These are phyloP conservation scores for Rhinichthys osculus DNA, from an alignment of 2,797 vertebrate species.

Conservation along the genomic window DNA sequence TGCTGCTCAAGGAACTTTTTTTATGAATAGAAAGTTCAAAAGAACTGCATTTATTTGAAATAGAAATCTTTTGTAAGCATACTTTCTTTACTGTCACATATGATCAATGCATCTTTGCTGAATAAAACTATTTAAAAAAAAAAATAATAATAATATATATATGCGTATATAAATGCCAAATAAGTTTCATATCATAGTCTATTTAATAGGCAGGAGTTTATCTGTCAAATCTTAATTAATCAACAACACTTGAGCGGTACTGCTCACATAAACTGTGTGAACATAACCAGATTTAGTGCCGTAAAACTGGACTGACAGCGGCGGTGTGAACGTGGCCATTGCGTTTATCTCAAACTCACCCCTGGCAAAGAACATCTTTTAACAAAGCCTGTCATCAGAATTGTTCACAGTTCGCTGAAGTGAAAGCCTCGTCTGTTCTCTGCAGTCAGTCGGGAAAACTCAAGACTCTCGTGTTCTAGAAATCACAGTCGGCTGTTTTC, in stretches of 20 bases:
- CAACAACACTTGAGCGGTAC: background rate
- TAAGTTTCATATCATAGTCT: background rate
- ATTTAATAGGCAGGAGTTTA: background rate
- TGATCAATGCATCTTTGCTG: background rate
- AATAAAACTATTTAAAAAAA: background rate
- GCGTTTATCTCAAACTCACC: background rate
- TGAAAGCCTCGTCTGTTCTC: slow-evolving; percentile 42
- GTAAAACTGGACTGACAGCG: background rate
- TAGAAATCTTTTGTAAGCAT: background rate
- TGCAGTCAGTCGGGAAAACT: slow-evolving; percentile 16
- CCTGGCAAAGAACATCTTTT: slow-evolving; percentile 39
- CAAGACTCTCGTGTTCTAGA: slow-evolving; percentile 41
- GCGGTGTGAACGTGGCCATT: background rate
- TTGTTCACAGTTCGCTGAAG: slow-evolving; percentile 21
- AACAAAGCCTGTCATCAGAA: slow-evolving; percentile 33
- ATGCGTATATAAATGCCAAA: background rate
- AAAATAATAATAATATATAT: too few relatives aligned
- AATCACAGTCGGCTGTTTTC: slow-evolving; percentile 37
- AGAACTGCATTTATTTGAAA: background rate
- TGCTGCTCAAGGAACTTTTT: background rate
- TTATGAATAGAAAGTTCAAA: background rate
- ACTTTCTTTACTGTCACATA: background rate
- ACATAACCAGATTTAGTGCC: background rate
- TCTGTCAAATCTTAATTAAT: background rate
- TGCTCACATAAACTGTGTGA: background rate